Base-by-base conservation (phyloP, 2,888 invertebrate species). In the Coenonympha arcania region DNA sequence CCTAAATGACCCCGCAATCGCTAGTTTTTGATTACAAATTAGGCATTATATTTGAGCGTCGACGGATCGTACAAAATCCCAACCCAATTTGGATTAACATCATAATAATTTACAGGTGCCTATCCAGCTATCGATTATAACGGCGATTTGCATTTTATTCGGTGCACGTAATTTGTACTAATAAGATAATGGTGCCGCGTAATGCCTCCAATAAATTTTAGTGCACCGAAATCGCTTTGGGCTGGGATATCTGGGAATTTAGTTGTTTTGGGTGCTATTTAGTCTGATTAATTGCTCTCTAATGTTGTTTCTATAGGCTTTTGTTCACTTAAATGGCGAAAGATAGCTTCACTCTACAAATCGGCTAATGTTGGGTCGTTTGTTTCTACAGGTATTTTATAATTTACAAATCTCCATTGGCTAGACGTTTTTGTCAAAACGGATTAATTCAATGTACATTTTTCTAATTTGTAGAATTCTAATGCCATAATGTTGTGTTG, bases 111-210 rank as follows among this genome's bases (percentile, higher is more conserved):
- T 40, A 30, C 31, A 43, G 22, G 9, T 40, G 9, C 26, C 52
- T 40, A 36, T 48, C 47, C 42, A 50, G 56, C 56, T 56, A 57
- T 58, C 56, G 56, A 58, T 57, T 56, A 54, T 50, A 55, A 55
- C 50, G 39, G 44, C n/a, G 45, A 54, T 58, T 58, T 55, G 41
- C 44, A 54, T 39, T 24, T 56, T 54, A 54, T 50, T 39, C 34
- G 41, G 4, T 16, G 15, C 44, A 49, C 48, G 52, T 54, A 47
- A 57, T 56, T 56, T 52, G 53, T 56, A 51, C 52, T 52, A 55
- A 56, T 50, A 52, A 54, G 50, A 53, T 59, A 55, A 60, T 54
- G 47, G 30, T 40, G 39, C 42, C 33, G 39, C 46, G 30, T 47
- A 50, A 48, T 52, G 41, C 40, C 40, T 13, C 22, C 30, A 36